These are phyloP conservation scores for Disparrhopalites patrizii DNA, from an alignment of 2,888 invertebrate species.

Conservation along the genomic window DNA sequence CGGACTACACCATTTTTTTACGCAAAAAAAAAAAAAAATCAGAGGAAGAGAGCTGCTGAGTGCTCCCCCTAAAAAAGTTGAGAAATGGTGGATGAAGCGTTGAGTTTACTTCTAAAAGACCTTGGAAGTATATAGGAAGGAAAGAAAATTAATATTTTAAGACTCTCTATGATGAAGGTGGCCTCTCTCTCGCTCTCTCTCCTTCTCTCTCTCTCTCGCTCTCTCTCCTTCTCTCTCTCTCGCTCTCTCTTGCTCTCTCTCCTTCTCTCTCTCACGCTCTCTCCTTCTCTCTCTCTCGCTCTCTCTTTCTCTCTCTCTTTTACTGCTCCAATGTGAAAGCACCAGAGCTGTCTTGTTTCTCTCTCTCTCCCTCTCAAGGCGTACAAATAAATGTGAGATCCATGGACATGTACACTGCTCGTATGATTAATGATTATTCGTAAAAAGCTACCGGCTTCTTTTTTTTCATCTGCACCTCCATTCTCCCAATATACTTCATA, in stretches of 20 bases:
- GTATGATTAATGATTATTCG: conserved; percentile 47
- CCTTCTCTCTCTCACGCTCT: neutral
- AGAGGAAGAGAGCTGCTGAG: too few species aligned
- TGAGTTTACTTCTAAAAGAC: too few species aligned
- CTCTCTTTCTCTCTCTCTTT: too few species aligned
- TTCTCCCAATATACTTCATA: conserved; percentile 16
- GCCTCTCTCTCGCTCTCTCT: neutral
- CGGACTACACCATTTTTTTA: too few species aligned
- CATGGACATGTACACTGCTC: conserved; percentile 24
- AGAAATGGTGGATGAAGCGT: too few species aligned
- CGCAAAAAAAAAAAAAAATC: too few species aligned
- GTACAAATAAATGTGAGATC: conserved; percentile 14
- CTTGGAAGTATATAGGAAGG: neutral
- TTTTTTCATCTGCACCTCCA: conserved; percentile 33
- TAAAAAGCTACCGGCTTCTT: conserved; percentile 45
- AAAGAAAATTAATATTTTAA: conserved; percentile 1
- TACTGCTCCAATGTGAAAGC: too few species aligned
- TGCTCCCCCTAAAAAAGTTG: too few species aligned
- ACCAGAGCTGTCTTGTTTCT: neutral
- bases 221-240: too few species aligned
- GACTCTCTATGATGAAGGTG: neutral
- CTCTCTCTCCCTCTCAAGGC: neutral
- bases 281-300: too few species aligned
- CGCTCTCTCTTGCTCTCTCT: neutral
- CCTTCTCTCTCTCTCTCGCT: neutral